Evolutionary conservation across 2,797 vertebrate species (phyloP).

Genomic region (Urosaurus nigricauda): DNA sequence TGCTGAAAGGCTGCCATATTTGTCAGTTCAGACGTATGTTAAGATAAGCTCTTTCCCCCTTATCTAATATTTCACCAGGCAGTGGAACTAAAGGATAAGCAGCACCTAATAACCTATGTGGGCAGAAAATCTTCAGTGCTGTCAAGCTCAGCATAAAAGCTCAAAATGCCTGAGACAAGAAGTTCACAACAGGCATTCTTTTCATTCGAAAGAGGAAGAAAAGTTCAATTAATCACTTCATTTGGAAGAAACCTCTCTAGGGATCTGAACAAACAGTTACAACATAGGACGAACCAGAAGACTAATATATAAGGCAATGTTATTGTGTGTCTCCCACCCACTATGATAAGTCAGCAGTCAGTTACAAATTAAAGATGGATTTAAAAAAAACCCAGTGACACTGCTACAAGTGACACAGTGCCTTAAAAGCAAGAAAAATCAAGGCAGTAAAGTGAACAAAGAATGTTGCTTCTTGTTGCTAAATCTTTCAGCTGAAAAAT

Average conservation of each 20-base stretch:
- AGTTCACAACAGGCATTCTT: slow-evolving; percentile 70
- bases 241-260: slow-evolving; percentile 65
- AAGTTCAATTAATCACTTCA: slow-evolving; percentile 65
- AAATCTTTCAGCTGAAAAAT: not conserved
- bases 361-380: slow-evolving; percentile 61
- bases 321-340: slow-evolving; percentile 25
- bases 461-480: not conserved
- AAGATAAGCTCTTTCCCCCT: slow-evolving; percentile 75
- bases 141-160: slow-evolving; percentile 71
- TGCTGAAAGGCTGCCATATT: slow-evolving; percentile 75
- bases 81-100: slow-evolving; percentile 78
- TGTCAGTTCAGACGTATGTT: slow-evolving; percentile 76
- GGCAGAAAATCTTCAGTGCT: slow-evolving; percentile 73
- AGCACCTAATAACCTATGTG: slow-evolving; percentile 74
- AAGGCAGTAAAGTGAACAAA: slow-evolving; percentile 13
- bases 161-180: slow-evolving; percentile 70
- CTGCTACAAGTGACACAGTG: slow-evolving; percentile 46
- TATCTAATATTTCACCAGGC: slow-evolving; percentile 80
- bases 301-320: slow-evolving; percentile 56
- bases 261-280: slow-evolving; percentile 60
- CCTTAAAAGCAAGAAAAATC: slow-evolving; percentile 29
- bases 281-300: slow-evolving; percentile 57
- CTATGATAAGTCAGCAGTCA: slow-evolving; percentile 37
- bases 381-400: slow-evolving; percentile 36
- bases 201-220: slow-evolving; percentile 64